Evolutionary conservation across 2,113 vertebrate species (phyloP).

Genomic region (Progne subis): DNA sequence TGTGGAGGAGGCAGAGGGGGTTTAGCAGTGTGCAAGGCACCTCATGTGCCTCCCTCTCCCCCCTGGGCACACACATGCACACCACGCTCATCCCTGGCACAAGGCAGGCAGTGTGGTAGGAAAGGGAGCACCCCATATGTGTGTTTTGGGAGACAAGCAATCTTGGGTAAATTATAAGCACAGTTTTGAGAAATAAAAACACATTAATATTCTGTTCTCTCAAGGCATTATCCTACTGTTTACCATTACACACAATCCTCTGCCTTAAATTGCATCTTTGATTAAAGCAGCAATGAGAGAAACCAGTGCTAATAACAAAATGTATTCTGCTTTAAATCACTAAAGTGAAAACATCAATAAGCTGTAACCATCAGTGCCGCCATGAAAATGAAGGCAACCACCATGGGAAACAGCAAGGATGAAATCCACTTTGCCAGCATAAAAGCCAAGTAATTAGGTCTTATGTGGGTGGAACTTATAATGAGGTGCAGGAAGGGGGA

Average conservation of each 20-base stretch:
- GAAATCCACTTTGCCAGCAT: conserved; percentile 68
- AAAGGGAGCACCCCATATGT: neutral
- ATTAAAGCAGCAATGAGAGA: conserved; percentile 66
- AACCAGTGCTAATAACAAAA: conserved; percentile 66
- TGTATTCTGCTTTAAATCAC: conserved; percentile 71
- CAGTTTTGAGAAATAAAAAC: conserved; percentile 64
- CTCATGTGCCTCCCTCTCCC: neutral
- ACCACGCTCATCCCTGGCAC: neutral
- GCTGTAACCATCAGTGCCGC: conserved; percentile 59
- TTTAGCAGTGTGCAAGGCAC: neutral
- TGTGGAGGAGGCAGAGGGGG: neutral
- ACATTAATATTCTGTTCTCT: conserved; percentile 69
- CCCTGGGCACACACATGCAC: neutral
- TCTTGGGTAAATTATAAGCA: conserved; percentile 26
- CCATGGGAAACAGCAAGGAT: conserved; percentile 67
- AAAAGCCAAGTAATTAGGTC: conserved; percentile 69
- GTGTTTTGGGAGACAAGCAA: neutral
- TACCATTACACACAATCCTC: conserved; percentile 61
- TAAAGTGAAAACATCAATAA: conserved; percentile 70
- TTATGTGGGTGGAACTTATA: conserved; percentile 65
- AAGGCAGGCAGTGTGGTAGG: neutral
- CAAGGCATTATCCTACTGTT: conserved; percentile 65
- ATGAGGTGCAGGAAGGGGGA: conserved; percentile 61
- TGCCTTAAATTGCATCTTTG: conserved; percentile 65
- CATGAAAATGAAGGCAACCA: conserved; percentile 69